These are phyloP conservation scores for Pararge aegeria DNA, from an alignment of 1,140 invertebrate species.

Conservation along the genomic window DNA sequence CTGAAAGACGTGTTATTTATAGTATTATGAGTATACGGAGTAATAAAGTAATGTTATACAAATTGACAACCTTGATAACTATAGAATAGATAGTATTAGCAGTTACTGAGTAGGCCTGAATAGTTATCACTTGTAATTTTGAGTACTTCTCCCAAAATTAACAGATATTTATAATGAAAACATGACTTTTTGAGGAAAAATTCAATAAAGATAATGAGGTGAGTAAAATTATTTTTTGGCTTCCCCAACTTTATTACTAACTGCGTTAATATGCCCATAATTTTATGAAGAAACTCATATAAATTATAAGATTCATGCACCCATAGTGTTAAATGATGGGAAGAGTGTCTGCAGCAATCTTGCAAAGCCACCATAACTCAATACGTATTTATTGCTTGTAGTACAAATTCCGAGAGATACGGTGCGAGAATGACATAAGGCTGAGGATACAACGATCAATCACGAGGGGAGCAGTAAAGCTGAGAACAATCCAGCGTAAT, in stretches of 20 bases:
- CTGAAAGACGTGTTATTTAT: no score
- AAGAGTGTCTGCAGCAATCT: constrained; percentile 37
- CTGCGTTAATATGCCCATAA: no score
- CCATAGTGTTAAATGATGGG: background rate
- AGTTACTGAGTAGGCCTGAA: background rate
- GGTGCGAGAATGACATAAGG: constrained; percentile 74
- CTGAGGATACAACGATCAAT: constrained; percentile 76
- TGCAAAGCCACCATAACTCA: constrained; percentile 64
- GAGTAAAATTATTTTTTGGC: no score
- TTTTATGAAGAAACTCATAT: background rate
- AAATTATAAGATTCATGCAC: background rate
- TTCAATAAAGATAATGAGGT: no score
- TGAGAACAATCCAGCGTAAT: constrained; percentile 79
- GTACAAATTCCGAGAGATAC: constrained; percentile 70
- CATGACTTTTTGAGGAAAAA: no score
- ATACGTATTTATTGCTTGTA: constrained; percentile 70
- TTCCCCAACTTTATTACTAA: no score
- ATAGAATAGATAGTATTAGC: background rate
- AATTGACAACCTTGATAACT: background rate
- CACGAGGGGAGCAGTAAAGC: constrained; percentile 70
- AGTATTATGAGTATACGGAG: no score
- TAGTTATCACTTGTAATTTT: no score
- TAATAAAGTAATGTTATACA: background rate
- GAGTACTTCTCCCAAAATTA: no score
- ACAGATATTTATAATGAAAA: no score